Evolutionary conservation across 2,888 invertebrate genomes (phyloP).

Genomic region (Epinotia nisella): DNA sequence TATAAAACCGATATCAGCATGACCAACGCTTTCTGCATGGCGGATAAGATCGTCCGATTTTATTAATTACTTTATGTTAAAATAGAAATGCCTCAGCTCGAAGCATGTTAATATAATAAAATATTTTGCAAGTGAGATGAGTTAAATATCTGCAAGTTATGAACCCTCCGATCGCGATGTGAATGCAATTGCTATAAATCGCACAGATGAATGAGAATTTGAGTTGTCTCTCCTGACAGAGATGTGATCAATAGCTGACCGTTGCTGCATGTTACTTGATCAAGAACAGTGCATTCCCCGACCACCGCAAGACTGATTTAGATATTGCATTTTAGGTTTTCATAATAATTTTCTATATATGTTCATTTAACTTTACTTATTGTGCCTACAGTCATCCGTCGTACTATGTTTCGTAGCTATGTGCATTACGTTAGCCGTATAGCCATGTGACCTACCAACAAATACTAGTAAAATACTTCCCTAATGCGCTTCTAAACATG

Average conservation of each 20-base stretch:
- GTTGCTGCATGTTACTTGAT: slow-evolving; percentile 79
- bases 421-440: slow-evolving; percentile 41
- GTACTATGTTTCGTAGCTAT: slow-evolving; percentile 56
- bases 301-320: slow-evolving; percentile 62
- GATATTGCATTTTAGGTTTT: slow-evolving; percentile 68
- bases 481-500: background rate
- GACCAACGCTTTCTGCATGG: slow-evolving; percentile 83
- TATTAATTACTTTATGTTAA: slow-evolving; percentile 77
- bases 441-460: slow-evolving; percentile 20
- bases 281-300: slow-evolving; percentile 72
- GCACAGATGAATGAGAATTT: slow-evolving; percentile 64
- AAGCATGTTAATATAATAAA: slow-evolving; percentile 78
- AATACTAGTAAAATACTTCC: background rate
- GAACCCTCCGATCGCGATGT: slow-evolving; percentile 54
- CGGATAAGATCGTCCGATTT: slow-evolving; percentile 79
- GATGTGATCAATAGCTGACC: slow-evolving; percentile 68
- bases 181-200: slow-evolving; percentile 67
- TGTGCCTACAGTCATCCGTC: slow-evolving; percentile 53
- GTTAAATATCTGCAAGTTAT: slow-evolving; percentile 53
- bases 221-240: slow-evolving; percentile 61
- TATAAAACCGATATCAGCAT: slow-evolving; percentile 75
- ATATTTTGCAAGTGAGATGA: slow-evolving; percentile 65
- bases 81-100: slow-evolving; percentile 82
- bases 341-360: slow-evolving; percentile 50
- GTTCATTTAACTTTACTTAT: slow-evolving; percentile 52